Percentiles rank a stretch among this genome's conserved stretches.
Evolutionary conservation across 2,797 vertebrate species (phyloP).

Genomic region (Pachyuromys duprasi): DNA sequence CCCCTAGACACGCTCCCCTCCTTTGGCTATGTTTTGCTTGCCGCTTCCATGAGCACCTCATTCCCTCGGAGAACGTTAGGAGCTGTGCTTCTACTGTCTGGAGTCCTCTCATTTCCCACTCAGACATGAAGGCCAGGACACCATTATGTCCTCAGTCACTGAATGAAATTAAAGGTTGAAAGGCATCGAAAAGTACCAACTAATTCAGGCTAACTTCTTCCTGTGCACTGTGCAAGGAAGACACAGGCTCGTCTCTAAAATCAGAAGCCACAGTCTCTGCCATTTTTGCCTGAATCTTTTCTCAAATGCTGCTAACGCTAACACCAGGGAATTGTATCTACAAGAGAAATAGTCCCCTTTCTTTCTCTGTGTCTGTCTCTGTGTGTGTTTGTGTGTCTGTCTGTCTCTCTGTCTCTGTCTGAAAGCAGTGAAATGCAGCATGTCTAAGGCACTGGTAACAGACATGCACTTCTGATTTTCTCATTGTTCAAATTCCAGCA

Average conservation of each 20-base stretch:
- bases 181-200: not conserved
- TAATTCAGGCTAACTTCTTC: not conserved
- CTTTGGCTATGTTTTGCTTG: not conserved
- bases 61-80: rapidly evolving
- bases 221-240: not conserved
- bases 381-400: not conserved
- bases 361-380: not conserved
- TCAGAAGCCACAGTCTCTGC: not conserved
- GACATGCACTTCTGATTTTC: not conserved
- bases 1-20: not conserved
- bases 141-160: not conserved
- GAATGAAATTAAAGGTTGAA: not conserved
- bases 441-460: too few relatives aligned
- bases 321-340: not conserved
- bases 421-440: not conserved
- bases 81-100: rapidly evolving
- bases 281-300: not conserved
- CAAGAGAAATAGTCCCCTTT: not conserved
- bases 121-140: not conserved
- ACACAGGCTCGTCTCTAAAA: not conserved
- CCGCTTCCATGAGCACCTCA: too few relatives aligned
- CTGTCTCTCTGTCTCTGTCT: not conserved
- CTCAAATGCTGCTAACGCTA: not conserved
- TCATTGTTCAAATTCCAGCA: not conserved
- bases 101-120: not conserved